Evolutionary conservation across 1,140 invertebrate genomes (phyloP).

Genomic region (Anadara kagoshimensis): DNA sequence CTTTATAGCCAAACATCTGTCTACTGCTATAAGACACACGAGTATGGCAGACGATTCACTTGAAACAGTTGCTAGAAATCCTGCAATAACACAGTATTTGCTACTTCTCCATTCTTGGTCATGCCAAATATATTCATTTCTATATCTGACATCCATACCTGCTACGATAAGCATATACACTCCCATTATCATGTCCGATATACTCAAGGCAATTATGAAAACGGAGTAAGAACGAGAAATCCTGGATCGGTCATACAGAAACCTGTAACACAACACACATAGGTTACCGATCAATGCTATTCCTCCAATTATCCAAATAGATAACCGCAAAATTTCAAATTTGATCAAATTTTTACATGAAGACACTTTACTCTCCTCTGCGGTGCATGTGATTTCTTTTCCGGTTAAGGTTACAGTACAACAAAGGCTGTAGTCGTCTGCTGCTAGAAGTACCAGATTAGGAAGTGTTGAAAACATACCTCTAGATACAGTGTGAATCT

Average conservation of each 20-base stretch:
- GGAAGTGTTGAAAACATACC: constrained; percentile 39
- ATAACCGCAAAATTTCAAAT: constrained; percentile 36
- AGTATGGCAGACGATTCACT: constrained; percentile 51
- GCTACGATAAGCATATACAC: constrained; percentile 63
- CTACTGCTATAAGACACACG: constrained; percentile 54
- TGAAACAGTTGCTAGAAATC: constrained; percentile 57
- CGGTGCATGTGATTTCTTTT: constrained; percentile 33
- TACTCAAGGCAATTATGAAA: constrained; percentile 45
- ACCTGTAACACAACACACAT: constrained; percentile 38
- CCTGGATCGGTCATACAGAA: constrained; percentile 21
- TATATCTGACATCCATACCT: constrained; percentile 50
- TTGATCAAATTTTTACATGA: constrained; percentile 50
- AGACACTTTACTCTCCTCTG: constrained; percentile 44
- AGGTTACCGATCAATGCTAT: constrained; percentile 45
- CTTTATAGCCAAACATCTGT: constrained; percentile 52
- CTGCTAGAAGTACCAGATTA: constrained; percentile 25
- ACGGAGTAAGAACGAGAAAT: constrained; percentile 20
- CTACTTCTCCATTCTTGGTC: constrained; percentile 57
- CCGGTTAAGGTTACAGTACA: too few species aligned
- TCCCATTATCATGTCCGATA: constrained; percentile 60
- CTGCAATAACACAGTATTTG: constrained; percentile 47
- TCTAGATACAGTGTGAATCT: constrained; percentile 30
- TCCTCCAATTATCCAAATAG: constrained; percentile 52
- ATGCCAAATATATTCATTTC: constrained; percentile 49
- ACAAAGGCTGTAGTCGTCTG: constrained; percentile 31